Evolutionary conservation across 2,888 invertebrate species (phyloP), one percentile per base, ranked within the genome.

Genomic region (Drosophila anceps): DNA sequence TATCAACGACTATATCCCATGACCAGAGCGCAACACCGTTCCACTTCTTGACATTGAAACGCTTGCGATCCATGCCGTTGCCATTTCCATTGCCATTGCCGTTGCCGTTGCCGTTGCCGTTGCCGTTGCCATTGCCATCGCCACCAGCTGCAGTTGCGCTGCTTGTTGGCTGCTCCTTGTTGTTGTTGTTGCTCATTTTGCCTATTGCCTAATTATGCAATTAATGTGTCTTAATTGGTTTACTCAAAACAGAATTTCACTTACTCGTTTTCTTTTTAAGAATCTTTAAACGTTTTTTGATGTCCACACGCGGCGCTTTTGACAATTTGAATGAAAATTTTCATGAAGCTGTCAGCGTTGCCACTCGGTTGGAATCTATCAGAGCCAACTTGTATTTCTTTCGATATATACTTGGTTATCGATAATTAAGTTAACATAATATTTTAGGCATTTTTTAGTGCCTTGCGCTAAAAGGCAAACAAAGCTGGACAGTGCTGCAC

Each of bases 1-100:
- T 62, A 39, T 80, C 82, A 24, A 51, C 53, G 1, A 33, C 57
- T 39, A 75, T 62, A 9, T 75, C 53, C 67, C 63, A 79, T 0
- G 63, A 13, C 66, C 76, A 67, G 6, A 61, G 31, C 4, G 70
- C 66, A 5, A 61, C 58, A 7, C 33, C 27, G 15, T 9, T 27
- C 46, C 57, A 65, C 9, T 65, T 69, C 39, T 46, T 66, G 0
- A 74, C 41, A 18, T 44, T 10, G 8, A 77, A 77, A 0, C 66
- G 63, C 4, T 69, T 62, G 12, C 37, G 27, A 13, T 12, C 27
- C 0, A 54, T 4, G 39, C 12, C 31, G 15, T 13, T 27, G 15
- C 13, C 29, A 12, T 20, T 27, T n/a, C 15, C 27, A 2, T 13
- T 18, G 12, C 15, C 33, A 2, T 7, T 37, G 29, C 12, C 35